Conservation (phyloP, 2,113 vertebrate species). For the Alces alces region DNA sequence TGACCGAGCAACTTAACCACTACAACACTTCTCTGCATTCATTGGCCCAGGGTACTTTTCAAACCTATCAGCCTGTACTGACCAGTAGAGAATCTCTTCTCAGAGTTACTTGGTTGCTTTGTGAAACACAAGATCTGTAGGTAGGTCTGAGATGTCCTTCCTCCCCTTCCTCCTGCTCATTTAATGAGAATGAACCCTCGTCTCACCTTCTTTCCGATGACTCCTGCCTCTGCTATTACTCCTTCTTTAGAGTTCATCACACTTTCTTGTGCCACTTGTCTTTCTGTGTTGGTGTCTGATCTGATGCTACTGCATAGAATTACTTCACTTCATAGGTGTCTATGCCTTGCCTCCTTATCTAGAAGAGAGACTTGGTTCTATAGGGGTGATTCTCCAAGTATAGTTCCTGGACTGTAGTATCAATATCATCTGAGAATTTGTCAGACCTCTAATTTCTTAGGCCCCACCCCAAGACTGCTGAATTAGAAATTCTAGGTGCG, state of each 20-base stretch:
- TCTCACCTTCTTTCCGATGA: neutral
- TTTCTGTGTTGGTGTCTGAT: neutral
- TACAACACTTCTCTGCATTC: neutral
- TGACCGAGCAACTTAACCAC: neutral
- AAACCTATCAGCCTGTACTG: neutral
- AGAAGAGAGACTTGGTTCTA: neutral
- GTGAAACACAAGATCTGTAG: neutral
- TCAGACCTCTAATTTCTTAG: neutral
- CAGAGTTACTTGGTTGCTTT: neutral
- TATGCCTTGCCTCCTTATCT: neutral
- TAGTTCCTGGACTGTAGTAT: neutral
- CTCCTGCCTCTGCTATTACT: neutral
- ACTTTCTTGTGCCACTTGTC: neutral
- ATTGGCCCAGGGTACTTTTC: neutral
- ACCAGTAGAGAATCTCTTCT: neutral
- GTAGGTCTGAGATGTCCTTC: neutral
- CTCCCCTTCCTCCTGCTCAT: neutral
- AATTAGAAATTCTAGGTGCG: neutral
- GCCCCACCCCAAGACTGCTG: neutral
- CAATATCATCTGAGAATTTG: neutral
- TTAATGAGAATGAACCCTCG: neutral
- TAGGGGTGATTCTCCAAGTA: neutral
- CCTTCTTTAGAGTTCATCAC: neutral
- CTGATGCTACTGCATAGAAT: neutral
- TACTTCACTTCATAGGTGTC: neutral